Evolutionary conservation across 2,797 vertebrate species (phyloP).

Genomic region (Momotus momota): DNA sequence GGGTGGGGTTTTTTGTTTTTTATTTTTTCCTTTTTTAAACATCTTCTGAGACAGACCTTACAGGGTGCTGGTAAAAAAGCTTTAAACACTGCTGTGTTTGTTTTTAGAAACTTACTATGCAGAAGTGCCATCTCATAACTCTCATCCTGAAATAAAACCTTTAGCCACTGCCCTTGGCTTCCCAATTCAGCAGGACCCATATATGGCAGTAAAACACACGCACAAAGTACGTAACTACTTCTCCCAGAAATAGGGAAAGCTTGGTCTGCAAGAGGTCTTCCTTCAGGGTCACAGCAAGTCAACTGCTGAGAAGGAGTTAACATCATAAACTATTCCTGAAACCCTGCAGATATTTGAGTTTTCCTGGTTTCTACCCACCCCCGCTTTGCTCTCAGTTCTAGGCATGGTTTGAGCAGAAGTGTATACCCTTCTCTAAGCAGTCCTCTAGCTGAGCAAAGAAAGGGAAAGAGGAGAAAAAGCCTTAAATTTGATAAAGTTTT

Average conservation of each 20-base stretch:
- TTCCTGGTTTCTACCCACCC: neutral
- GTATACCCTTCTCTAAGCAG: neutral
- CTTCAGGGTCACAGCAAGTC: neutral
- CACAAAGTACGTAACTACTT: neutral
- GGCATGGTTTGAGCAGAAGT: neutral
- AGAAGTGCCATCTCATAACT: slow-evolving; percentile 1
- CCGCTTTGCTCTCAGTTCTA: neutral
- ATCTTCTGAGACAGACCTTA: slow-evolving; percentile 42
- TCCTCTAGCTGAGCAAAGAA: neutral
- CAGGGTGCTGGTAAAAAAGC: slow-evolving; percentile 10
- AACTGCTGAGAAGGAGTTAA: neutral
- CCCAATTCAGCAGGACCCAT: neutral
- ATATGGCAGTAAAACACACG: neutral
- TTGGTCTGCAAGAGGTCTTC: neutral
- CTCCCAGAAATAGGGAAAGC: neutral
- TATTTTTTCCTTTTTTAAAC: neutral
- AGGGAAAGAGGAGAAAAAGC: neutral
- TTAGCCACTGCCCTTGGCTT: neutral
- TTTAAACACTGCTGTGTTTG: neutral
- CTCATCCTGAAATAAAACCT: neutral
- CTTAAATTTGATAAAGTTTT: neutral
- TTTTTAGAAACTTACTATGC: slow-evolving; percentile 34
- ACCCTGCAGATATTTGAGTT: neutral
- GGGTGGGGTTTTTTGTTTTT: neutral
- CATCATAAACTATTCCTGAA: neutral